Evolutionary conservation across 2,797 vertebrate genomes (phyloP).

Genomic region (Mus minutoides): DNA sequence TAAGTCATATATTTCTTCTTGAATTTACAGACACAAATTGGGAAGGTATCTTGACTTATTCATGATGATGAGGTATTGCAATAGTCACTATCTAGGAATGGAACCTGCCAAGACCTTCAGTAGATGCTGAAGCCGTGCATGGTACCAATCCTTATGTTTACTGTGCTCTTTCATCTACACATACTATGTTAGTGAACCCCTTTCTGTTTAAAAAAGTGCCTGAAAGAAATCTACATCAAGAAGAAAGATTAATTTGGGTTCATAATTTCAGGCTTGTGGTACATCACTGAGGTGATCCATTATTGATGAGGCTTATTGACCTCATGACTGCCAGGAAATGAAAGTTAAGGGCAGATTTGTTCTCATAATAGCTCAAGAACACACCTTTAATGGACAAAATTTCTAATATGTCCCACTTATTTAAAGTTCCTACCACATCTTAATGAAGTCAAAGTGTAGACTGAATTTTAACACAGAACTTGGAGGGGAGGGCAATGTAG

Average conservation of each 20-base stretch:
- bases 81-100: not conserved
- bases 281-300: not conserved
- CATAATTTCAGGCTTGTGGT: not conserved
- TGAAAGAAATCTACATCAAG: not conserved
- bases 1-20: not conserved
- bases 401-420: not conserved
- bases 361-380: not conserved
- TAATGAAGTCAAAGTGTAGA: not conserved
- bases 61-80: not conserved
- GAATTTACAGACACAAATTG: not conserved
- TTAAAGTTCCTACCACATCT: not conserved
- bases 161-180: not conserved
- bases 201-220: not conserved
- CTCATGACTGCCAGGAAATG: not conserved
- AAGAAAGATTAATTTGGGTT: not conserved
- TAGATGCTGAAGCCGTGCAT: not conserved
- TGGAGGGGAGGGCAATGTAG: not conserved
- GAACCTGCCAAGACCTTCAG: not conserved
- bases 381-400: not conserved
- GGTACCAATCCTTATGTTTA: not conserved
- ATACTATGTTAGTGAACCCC: too few species aligned
- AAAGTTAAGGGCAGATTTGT: not conserved
- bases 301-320: not conserved
- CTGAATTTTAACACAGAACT: not conserved
- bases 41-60: not conserved